Conservation (phyloP, 2,888 invertebrate genomes). For the Hoplodrina blanda region DNA sequence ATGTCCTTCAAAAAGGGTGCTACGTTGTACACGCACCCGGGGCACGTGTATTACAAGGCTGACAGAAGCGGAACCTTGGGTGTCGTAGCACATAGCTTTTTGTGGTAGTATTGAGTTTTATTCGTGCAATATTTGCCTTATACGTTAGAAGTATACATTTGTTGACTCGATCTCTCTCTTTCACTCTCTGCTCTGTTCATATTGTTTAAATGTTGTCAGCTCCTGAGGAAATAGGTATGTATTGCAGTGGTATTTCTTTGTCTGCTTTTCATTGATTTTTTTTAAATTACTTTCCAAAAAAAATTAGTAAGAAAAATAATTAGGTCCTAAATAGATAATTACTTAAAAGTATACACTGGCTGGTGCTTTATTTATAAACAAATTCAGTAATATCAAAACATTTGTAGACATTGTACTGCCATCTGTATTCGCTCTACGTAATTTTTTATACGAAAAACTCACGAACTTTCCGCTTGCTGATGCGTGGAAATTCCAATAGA, state of each 20-base stretch:
- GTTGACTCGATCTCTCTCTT: no score
- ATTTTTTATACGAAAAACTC: slow-evolving; percentile 18
- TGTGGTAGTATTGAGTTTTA: neutral
- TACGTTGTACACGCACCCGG: slow-evolving; percentile 1
- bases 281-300: no score
- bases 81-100: neutral
- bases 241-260: no score
- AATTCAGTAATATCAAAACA: neutral
- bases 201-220: no score
- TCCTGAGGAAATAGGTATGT: no score
- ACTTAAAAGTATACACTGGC: neutral
- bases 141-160: no score
- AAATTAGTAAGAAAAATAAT: no score
- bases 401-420: slow-evolving; percentile 16
- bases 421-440: slow-evolving; percentile 20
- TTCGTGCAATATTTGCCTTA: neutral
- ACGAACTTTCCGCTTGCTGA: neutral
- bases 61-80: neutral
- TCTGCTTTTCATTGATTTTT: no score
- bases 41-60: neutral
- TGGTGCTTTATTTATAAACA: neutral
- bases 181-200: no score
- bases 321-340: no score
- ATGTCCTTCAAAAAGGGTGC: slow-evolving; percentile 8
- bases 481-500: slow-evolving; percentile 39